Evolutionary conservation across 92 coral and sea anemone genomes (phyloP), one percentile per base, ranked within the genome.

Genomic region (Porites evermanni): DNA sequence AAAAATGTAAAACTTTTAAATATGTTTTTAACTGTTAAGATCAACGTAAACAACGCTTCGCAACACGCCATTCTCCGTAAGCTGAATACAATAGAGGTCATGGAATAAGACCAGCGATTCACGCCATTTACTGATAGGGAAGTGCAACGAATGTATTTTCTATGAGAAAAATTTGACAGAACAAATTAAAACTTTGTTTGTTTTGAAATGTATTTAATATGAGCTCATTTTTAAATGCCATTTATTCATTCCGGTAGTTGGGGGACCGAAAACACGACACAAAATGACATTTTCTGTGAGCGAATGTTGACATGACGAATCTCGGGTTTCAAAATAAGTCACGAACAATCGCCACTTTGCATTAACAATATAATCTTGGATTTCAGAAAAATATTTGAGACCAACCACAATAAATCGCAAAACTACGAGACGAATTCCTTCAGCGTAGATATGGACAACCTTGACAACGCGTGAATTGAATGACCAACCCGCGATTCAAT

Each of bases 401-500:
- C 21, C 63, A 70, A 60, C 65, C 80, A 64, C 18, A 74, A 83
- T 53, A 73, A 52, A 73, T 74, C 53, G 87, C 38, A 72, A 74
- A 73, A 83, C 51, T 50, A 11, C 47, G 64, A 16, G 74, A 83
- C 38, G 64, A 74, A 83, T 83, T 83, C 87, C 87, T 74, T 74
- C 23, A 10, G 73, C 54, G 53, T 63, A 29, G 60, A 66, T 10
- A 12, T 73, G 52, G 38, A 74, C 63, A 61, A 44, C 78, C 80
- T 83, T 83, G 87, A 83, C 87, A 83, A 83, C 87, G 61, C 61
- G 73, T 50, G 74, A 21, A 47, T 54, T 65, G 78, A 81, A 81
- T 32, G 77, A 70, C 18, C 86, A 58, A n/a, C 68, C 68, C 78
- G 86, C 78, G 78, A 68, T 68, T 70, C 54, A 59, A 69, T 68